These are phyloP conservation scores for Drosophila picticornis DNA, from an alignment of 2,888 invertebrate genomes.

Conservation along the genomic window DNA sequence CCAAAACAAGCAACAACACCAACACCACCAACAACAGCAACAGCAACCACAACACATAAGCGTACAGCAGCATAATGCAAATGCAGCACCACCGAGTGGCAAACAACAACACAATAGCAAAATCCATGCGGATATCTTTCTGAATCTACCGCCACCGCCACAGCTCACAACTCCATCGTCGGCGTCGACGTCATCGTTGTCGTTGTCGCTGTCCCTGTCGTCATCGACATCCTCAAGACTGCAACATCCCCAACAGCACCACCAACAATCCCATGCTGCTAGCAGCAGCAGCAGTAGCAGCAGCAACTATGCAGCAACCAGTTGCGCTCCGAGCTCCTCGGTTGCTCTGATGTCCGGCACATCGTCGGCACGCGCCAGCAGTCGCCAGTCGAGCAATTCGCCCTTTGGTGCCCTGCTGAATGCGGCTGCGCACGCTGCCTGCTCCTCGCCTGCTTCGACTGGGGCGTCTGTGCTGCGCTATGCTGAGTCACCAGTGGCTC, in stretches of 20 bases:
- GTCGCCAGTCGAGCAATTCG: constrained; percentile 74
- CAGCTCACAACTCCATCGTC: constrained; percentile 40
- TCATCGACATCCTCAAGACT: constrained; percentile 36
- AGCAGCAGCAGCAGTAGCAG: constrained; percentile 14
- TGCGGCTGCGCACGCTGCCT: constrained; percentile 67
- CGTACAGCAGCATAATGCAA: constrained; percentile 64
- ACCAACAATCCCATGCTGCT: constrained; percentile 38
- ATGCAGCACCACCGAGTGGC: constrained; percentile 65
- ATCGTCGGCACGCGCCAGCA: constrained; percentile 26
- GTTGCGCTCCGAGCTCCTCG: constrained; percentile 25
- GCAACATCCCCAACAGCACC: constrained; percentile 49
- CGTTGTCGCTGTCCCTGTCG: constrained; percentile 5
- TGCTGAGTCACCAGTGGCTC: constrained; percentile 84
- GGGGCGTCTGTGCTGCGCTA: constrained; percentile 82
- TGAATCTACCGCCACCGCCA: constrained; percentile 70
- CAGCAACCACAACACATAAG: constrained; percentile 51
- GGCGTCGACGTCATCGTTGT: constrained; percentile 8
- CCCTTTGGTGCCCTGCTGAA: constrained; percentile 79
- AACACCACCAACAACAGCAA: constrained; percentile 41
- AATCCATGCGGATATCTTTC: constrained; percentile 63
- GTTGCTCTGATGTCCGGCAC: constrained; percentile 27
- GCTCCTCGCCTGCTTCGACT: constrained; percentile 72
- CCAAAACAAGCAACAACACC: constrained; percentile 81
- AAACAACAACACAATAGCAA: constrained; percentile 57
- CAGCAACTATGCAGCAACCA: constrained; percentile 19